Evolutionary conservation across 2,113 vertebrate species (phyloP).

Genomic region (Emydura subglobosa): DNA sequence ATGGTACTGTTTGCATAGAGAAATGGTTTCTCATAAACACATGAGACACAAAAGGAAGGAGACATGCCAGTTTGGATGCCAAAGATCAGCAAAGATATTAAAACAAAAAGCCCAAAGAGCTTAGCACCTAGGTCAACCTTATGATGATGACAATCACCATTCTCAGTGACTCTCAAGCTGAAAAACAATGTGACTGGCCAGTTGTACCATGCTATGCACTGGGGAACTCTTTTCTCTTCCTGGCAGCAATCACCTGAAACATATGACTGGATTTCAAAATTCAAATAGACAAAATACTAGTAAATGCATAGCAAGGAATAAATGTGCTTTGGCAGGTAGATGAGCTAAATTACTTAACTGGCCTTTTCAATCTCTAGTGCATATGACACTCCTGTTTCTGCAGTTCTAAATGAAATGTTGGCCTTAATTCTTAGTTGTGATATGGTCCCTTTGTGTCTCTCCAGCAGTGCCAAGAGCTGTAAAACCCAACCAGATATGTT

Average conservation of each 20-base stretch:
- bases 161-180: background rate
- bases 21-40: background rate
- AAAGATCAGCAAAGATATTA: background rate
- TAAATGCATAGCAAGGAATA: background rate
- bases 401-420: background rate
- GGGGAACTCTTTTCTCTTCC: background rate
- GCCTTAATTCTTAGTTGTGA: background rate
- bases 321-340: background rate
- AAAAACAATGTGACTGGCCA: background rate
- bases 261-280: background rate
- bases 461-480: background rate
- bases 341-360: background rate
- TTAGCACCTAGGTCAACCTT: background rate
- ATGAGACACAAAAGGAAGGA: background rate
- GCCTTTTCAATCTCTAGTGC: background rate
- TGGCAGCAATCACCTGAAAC: background rate
- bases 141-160: background rate
- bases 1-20: background rate
- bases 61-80: background rate
- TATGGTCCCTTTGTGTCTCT: background rate
- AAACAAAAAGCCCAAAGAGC: background rate
- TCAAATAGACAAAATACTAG: fast-evolving
- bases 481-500: conserved; percentile 44
- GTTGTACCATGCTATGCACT: background rate
- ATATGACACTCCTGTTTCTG: background rate